Evolutionary conservation across 2,888 invertebrate genomes (phyloP), one percentile per base, ranked within the genome.

Genomic region (Drosophila cracens): DNA sequence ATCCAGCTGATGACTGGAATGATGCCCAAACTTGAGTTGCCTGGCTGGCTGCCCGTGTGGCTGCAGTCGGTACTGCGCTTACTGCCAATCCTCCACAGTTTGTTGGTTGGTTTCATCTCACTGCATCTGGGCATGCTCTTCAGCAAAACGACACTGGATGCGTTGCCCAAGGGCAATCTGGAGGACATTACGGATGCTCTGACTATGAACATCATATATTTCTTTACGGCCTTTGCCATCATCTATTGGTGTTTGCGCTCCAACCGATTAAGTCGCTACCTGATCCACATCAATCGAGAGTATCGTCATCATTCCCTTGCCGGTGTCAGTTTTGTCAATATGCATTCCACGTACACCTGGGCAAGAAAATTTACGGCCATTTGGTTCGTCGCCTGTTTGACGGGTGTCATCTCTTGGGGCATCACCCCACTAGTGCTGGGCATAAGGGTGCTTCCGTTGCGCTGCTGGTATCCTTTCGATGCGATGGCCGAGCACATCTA

Each of bases 381-480:
- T 13, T 93, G 93, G 93, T n/a, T 74, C 7, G 3, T 31, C 2
- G 56, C 75, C 16, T 92, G 92, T 27, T 34, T 87, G n/a, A 0
- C 34, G 13, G 92, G 91, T 7, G 90, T 89, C 0, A 61, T 80
- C n/a, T 79, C 79, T 34, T 92, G 91, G 88, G 90, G 87, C 2
- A 48, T 92, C 4, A 76, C 86, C 3, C 93, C 92, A 0, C 27
- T 93, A 6, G 67, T 92, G 0, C 29, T 90, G 59, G 75, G 87
- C 4, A 76, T 74, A 4, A 73, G 83, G 4, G 73, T 79, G 5
- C 66, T 93, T 43, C 92, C 93, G 0, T 63, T 93, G 34, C 81
- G 79, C 5, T 90, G 90, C 54, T 92, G 93, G 92, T 93, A 93
- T 83, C 93, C 93, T 0, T 92, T 93, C 52, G 87, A 93, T 75